Percentiles rank a stretch among this genome's conserved stretches.
Conservation (phyloP, 2,888 invertebrate genomes). For the Periphyllus acericola region DNA sequence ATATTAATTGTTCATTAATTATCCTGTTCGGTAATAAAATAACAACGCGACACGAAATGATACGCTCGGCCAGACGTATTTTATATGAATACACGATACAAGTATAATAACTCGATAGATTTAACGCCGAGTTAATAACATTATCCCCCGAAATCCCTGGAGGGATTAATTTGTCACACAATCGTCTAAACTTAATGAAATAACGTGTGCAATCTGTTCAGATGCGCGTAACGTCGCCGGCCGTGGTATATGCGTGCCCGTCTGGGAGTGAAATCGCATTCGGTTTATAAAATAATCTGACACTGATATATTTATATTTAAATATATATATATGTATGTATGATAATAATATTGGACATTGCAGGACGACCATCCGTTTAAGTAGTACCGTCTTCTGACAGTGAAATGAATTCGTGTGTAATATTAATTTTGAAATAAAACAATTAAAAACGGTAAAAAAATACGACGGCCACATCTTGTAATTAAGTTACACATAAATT, state of each 20-base stretch:
- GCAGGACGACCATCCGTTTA: not conserved
- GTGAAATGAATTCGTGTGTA: not conserved
- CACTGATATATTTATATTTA: not conserved
- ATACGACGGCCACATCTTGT: not conserved
- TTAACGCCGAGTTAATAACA: not conserved
- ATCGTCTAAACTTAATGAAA: constrained; percentile 7
- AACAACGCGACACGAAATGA: not conserved
- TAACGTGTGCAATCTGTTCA: not conserved
- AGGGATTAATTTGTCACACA: not conserved
- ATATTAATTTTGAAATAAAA: not conserved
- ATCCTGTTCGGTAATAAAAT: not conserved
- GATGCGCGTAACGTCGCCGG: not conserved
- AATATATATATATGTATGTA: too few species aligned
- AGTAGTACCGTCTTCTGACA: not conserved
- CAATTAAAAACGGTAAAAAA: not conserved
- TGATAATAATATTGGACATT: too few species aligned
- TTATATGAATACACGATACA: not conserved
- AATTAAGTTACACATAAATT: constrained; percentile 16
- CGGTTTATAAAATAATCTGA: not conserved
- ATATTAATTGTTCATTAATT: not conserved
- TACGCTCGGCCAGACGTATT: not conserved
- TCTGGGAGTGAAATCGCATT: not conserved
- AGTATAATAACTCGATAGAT: not conserved
- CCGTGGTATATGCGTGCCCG: not conserved
- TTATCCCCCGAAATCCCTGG: not conserved